A percentile compares a stretch with the other conserved stretches of the same genome.
Evolutionary conservation across 2,113 vertebrate genomes (phyloP).

Genomic region (Notechis scutatus): DNA sequence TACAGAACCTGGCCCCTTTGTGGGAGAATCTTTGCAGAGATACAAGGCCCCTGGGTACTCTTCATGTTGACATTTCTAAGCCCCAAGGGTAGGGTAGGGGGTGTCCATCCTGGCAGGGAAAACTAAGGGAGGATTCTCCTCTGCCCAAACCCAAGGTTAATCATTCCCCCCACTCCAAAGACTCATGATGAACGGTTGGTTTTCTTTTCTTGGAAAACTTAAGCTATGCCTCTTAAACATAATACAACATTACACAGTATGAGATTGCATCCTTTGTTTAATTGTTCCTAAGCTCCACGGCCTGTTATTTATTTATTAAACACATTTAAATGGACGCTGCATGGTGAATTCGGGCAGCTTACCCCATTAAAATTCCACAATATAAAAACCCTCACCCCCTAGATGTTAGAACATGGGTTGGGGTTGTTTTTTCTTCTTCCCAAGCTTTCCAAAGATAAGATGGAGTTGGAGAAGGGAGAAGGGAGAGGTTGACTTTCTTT

Average conservation of each 20-base stretch:
- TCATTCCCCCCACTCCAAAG: not conserved
- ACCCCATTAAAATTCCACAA: not conserved
- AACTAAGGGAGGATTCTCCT: not conserved
- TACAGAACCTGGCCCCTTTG: constrained; percentile 21
- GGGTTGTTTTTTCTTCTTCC: not conserved
- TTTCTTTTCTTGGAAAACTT: not conserved
- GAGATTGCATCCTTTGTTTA: not conserved
- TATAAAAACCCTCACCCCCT: not conserved
- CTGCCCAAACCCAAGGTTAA: not conserved
- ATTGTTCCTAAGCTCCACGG: not conserved
- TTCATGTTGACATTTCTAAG: not conserved
- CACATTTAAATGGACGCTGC: not conserved
- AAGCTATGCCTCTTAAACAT: not conserved
- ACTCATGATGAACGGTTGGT: not conserved
- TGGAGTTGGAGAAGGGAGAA: not conserved
- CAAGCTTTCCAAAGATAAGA: not conserved
- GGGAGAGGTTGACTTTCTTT: not conserved
- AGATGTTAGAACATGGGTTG: not conserved
- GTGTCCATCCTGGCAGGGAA: not conserved
- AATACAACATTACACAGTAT: not conserved
- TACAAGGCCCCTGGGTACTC: not conserved
- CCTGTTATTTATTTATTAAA: not conserved
- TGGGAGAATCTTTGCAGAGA: constrained; percentile 11
- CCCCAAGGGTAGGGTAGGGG: not conserved
- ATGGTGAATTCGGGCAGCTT: not conserved